These are phyloP conservation scores for Setipinna tenuifilis DNA, from an alignment of 2,797 vertebrate genomes.

Conservation along the genomic window DNA sequence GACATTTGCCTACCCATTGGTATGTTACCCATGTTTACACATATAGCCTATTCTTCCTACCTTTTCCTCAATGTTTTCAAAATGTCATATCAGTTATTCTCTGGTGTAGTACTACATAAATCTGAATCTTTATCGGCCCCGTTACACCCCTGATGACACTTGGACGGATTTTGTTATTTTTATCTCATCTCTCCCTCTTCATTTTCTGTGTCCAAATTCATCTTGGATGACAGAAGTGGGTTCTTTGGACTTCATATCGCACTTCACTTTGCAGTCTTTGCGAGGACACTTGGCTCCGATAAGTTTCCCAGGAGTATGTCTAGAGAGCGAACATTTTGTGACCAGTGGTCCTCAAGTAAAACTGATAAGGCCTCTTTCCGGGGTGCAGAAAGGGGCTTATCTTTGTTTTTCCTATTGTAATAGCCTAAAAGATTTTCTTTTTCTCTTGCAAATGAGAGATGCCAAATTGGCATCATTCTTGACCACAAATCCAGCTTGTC, in stretches of 20 bases:
- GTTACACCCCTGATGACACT: slow-evolving; percentile 68
- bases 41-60: neutral
- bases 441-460: slow-evolving; percentile 30
- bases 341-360: slow-evolving; percentile 59
- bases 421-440: slow-evolving; percentile 7
- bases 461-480: slow-evolving; percentile 34
- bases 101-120: slow-evolving; percentile 68
- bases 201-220: slow-evolving; percentile 75
- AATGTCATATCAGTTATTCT: slow-evolving; percentile 69
- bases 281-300: slow-evolving; percentile 74
- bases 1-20: neutral
- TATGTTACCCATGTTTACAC: neutral
- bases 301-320: slow-evolving; percentile 57
- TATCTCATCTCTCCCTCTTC: slow-evolving; percentile 76
- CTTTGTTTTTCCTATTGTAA: slow-evolving; percentile 42
- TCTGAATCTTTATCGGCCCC: slow-evolving; percentile 77
- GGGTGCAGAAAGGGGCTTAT: slow-evolving; percentile 37
- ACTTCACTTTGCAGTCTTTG: slow-evolving; percentile 65
- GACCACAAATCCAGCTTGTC: slow-evolving; percentile 32
- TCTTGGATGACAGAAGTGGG: slow-evolving; percentile 73
- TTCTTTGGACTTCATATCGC: slow-evolving; percentile 69
- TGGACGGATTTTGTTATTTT: slow-evolving; percentile 72
- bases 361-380: slow-evolving; percentile 42
- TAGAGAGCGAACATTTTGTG: slow-evolving; percentile 54
- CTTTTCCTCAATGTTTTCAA: slow-evolving; percentile 43